Conservation (phyloP, 2,797 vertebrate species). For the Chelon auratus region DNA sequence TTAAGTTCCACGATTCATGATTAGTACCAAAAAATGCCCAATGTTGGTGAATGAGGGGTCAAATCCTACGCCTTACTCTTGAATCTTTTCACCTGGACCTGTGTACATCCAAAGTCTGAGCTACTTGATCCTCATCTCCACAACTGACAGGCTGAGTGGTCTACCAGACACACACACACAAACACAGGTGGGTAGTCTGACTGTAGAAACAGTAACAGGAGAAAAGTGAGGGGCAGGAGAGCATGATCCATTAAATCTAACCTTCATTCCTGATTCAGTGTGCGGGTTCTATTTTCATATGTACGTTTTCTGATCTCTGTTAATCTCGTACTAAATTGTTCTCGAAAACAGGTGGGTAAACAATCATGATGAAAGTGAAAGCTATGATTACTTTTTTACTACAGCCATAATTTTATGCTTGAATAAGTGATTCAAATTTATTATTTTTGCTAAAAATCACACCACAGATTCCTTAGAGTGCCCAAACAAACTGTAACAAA, state of each 20-base stretch:
- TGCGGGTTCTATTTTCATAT: not conserved
- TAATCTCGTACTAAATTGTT: not conserved
- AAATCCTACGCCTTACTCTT: not conserved
- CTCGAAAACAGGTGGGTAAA: not conserved
- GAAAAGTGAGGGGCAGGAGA: conserved; percentile 58
- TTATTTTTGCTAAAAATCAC: conserved; percentile 16
- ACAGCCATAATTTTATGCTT: not conserved
- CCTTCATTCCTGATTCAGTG: conserved; percentile 39
- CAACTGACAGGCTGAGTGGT: conserved; percentile 66
- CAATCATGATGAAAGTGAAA: not conserved
- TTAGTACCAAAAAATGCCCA: not conserved
- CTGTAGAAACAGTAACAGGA: conserved; percentile 68
- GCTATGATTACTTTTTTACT: not conserved
- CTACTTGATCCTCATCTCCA: conserved; percentile 49
- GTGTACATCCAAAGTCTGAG: conserved; percentile 38
- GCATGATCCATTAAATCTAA: conserved; percentile 46
- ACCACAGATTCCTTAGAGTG: not conserved
- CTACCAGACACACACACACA: conserved; percentile 51
- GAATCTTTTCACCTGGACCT: conserved; percentile 21
- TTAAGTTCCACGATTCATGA: no score
- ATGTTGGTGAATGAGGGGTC: not conserved
- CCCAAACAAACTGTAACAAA: conserved; percentile 38
- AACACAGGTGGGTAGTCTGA: conserved; percentile 47
- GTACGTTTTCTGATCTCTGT: not conserved
- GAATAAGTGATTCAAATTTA: not conserved